Conservation (phyloP, 2,113 vertebrate genomes). For the Caranx melampygus region DNA sequence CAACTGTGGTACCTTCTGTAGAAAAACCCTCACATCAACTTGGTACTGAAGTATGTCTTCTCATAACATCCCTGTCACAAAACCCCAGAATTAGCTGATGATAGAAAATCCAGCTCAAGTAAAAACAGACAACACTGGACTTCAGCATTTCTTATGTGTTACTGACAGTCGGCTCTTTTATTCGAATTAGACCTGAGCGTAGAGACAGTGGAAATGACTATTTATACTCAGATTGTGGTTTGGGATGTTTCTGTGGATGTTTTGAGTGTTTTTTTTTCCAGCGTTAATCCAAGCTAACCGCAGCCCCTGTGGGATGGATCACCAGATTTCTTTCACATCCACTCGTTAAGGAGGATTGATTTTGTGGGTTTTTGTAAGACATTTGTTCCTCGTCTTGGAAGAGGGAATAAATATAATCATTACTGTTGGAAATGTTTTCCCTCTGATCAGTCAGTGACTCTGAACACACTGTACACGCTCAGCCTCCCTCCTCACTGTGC, state of each 20-base stretch:
- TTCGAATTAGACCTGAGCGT: not conserved
- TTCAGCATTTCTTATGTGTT: not conserved
- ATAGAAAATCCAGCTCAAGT: too few species aligned
- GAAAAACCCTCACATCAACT: too few species aligned
- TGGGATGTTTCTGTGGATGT: not conserved
- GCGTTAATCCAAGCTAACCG: not conserved
- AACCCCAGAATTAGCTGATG: not conserved
- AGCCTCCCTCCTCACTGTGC: not conserved
- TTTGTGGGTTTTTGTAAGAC: conserved; percentile 2
- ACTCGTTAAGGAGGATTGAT: not conserved
- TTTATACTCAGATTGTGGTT: not conserved
- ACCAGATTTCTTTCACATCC: not conserved
- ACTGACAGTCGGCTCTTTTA: not conserved
- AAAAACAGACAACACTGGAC: too few species aligned
- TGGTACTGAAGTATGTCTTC: too few species aligned
- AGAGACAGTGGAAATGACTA: not conserved
- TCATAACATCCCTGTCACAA: not conserved
- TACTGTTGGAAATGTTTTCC: conserved; percentile 6
- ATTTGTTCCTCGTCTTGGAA: not conserved
- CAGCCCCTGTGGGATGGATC: conserved; percentile 1
- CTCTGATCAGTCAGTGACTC: not conserved
- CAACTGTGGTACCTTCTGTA: too few species aligned
- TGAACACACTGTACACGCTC: not conserved
- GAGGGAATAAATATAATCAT: conserved; percentile 3
- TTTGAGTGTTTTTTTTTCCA: not conserved